A percentile compares a stretch with the other conserved stretches of the same genome.
Conservation (phyloP, 2,797 vertebrate genomes). For the Kryptolebias ocellatus region DNA sequence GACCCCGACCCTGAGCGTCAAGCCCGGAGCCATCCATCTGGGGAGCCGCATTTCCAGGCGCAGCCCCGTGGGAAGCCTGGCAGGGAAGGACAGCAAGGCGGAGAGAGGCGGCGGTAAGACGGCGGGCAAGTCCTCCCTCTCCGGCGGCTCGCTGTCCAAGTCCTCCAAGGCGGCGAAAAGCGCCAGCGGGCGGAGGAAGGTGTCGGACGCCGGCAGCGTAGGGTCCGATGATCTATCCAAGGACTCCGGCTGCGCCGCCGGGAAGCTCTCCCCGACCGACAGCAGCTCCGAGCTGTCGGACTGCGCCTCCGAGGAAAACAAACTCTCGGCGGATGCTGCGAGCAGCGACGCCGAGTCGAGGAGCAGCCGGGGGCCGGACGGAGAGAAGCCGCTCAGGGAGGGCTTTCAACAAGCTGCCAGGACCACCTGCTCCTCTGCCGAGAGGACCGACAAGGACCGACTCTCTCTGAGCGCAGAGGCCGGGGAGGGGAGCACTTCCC, state of each 20-base stretch:
- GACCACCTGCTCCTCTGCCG: constrained; percentile 53
- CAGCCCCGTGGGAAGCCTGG: constrained; percentile 65
- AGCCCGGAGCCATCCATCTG: constrained; percentile 79
- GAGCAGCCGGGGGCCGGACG: constrained; percentile 76
- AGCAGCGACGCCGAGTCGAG: constrained; percentile 88
- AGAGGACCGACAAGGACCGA: constrained; percentile 76
- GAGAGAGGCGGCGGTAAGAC: constrained; percentile 67
- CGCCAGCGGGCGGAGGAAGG: constrained; percentile 74
- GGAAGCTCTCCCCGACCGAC: constrained; percentile 85
- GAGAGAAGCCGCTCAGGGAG: constrained; percentile 64
- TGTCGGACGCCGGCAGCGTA: constrained; percentile 73
- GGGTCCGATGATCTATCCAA: constrained; percentile 81
- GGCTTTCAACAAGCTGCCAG: constrained; percentile 48
- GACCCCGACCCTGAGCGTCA: constrained; percentile 77
- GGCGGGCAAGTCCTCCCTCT: constrained; percentile 71
- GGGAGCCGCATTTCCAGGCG: constrained; percentile 82
- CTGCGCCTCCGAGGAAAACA: constrained; percentile 85
- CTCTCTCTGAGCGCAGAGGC: constrained; percentile 65
- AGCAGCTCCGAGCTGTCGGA: constrained; percentile 90
- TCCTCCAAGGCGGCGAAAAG: constrained; percentile 72
- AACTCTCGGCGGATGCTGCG: constrained; percentile 85
- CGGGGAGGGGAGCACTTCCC: constrained; percentile 79
- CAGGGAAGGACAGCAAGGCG: constrained; percentile 79
- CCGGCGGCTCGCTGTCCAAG: constrained; percentile 50
- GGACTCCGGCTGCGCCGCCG: constrained; percentile 79